phyloP scores from a whole-genome alignment of 2,113 vertebrate species.

The Mionectes macconnelli region DNA sequence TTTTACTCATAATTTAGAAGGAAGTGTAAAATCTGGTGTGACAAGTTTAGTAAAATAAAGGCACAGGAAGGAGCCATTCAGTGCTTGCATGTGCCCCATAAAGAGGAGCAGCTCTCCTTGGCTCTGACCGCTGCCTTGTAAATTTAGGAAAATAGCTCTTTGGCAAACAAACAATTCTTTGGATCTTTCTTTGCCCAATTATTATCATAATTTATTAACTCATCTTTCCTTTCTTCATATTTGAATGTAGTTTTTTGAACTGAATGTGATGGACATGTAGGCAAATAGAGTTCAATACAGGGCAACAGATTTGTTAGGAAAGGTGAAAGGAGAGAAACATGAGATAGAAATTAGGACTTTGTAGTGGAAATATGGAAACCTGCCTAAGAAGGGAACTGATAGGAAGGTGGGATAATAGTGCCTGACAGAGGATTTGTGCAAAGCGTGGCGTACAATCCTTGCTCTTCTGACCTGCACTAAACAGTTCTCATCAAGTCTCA shows the following conservation, averaged over 20 bases:
- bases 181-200: background rate
- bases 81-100: background rate
- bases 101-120: background rate
- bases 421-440: background rate
- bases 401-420: background rate
- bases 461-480: background rate
- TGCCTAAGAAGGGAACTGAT: background rate
- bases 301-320: background rate
- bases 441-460: background rate
- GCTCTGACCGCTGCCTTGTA: background rate
- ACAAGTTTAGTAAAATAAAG: conserved; percentile 48
- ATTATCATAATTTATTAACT: background rate
- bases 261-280: background rate
- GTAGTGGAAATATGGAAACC: background rate
- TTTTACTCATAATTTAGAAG: conserved; percentile 45
- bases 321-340: background rate
- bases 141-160: background rate
- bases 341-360: background rate
- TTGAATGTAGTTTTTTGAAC: background rate
- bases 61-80: background rate
- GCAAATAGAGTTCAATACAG: background rate
- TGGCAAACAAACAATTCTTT: background rate
- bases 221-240: background rate
- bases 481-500: background rate
- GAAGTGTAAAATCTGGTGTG: conserved; percentile 59